phyloP scores from a whole-genome alignment of 2,797 vertebrate species.

The Xerus rutilus region DNA sequence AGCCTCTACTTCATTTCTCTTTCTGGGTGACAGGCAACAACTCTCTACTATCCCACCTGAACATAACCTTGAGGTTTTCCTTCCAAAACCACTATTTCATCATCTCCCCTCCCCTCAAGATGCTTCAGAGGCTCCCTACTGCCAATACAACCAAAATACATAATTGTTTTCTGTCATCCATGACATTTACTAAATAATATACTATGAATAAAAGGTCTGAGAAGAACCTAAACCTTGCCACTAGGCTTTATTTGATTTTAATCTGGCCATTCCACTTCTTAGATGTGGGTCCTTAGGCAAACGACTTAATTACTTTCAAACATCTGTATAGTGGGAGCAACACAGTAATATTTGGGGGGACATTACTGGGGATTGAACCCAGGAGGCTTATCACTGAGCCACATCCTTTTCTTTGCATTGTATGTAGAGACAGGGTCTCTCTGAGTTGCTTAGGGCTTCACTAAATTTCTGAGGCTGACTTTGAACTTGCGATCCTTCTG shows the following conservation, averaged over 20 bases:
- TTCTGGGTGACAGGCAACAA: background rate
- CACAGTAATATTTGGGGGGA: background rate
- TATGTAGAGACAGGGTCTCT: no score
- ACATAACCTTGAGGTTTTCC: background rate
- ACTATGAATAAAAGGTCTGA: background rate
- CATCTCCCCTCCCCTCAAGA: background rate
- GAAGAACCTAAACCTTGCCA: background rate
- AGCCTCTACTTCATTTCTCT: background rate
- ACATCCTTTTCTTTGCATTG: no score
- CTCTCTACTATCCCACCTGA: background rate
- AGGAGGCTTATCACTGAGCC: no score
- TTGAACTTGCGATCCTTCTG: no score
- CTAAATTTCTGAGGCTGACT: no score
- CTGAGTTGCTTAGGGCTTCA: no score
- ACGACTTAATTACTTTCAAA: background rate
- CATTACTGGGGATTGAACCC: no score
- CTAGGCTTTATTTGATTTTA: conserved; percentile 1
- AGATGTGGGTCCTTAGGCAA: background rate
- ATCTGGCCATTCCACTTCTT: background rate
- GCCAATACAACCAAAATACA: background rate
- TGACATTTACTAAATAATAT: background rate
- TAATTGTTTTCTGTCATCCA: background rate
- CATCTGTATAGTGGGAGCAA: background rate
- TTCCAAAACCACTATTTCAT: background rate
- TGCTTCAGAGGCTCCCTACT: background rate